Base-by-base conservation (phyloP, 1,140 invertebrate genomes). In the Grapholita molesta region DNA sequence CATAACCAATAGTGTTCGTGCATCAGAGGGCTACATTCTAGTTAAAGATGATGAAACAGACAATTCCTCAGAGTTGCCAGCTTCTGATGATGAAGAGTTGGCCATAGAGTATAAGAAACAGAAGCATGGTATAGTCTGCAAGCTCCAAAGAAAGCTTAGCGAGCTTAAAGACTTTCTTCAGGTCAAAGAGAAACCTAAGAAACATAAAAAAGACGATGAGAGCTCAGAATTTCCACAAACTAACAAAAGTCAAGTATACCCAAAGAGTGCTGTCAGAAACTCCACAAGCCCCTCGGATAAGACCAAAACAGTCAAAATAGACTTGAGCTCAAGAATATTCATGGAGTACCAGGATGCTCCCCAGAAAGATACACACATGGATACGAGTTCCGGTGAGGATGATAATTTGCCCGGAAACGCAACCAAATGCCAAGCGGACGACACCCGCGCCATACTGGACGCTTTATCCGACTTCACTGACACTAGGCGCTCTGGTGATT, bases 401-500 rank as follows among this genome's bases (percentile, higher is more conserved):
- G 55, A 71, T 61, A 76, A 75, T 68, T 71, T 69, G 18, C 15
- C 11, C 67, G 25, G 8, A 15, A 21, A 55, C 11, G 70, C 68
- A 66, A 72, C 71, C 12, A 69, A 83, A 24, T 77, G 77, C 48
- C 72, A 81, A 28, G 88, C 84, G 3, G 78, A 90, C 55, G 76
- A 85, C 35, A 90, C 87, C 5, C 80, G 79, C 28, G 85, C 86
- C 42, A 70, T 90, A 12, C 71, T 90, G 25, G 76, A 86, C 32
- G 84, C 89, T 78, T 68, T 90, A 0, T 82, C 84, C 0, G 77
- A 87, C 66, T 77, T 86, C 11, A 89, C 86, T 30, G 86, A 86
- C 48, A 70, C 42, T 18, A 25, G 55, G 12, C 24, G 24, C n/a
- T 61, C 55, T 1, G 25, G 25, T 30, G 55, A 61, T n/a, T 61